phyloP scores from a whole-genome alignment of 1,140 invertebrate genomes.

The Bombus pascuorum region DNA sequence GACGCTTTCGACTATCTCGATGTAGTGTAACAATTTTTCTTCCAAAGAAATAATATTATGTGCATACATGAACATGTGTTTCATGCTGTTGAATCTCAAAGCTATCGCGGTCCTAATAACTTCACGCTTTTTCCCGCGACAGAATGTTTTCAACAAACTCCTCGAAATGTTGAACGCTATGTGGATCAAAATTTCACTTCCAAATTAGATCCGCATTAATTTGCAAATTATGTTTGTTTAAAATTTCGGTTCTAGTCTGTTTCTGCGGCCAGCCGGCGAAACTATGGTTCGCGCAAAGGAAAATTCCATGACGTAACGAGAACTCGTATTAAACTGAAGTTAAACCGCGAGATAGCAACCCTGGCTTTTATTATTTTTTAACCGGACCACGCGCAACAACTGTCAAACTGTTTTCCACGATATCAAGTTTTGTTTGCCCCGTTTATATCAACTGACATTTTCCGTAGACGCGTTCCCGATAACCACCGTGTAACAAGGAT shows the following conservation, averaged over 20 bases:
- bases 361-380: neutral
- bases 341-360: neutral
- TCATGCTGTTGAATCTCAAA: neutral
- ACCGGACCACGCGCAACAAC: neutral
- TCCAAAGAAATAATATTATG: neutral
- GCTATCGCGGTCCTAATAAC: too few relatives aligned
- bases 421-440: neutral
- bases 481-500: neutral
- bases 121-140: neutral
- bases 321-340: neutral
- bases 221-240: slow-evolving; percentile 2
- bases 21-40: neutral
- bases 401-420: neutral
- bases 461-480: neutral
- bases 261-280: neutral
- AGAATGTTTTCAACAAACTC: neutral
- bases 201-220: slow-evolving; percentile 21
- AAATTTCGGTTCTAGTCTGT: neutral
- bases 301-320: too few relatives aligned
- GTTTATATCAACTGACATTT: neutral
- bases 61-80: neutral
- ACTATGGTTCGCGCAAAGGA: neutral
- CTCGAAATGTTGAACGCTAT: neutral
- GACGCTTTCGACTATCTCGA: neutral
- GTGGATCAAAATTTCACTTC: slow-evolving; percentile 12